These are phyloP conservation scores for Mesochorus sp. DNA, from an alignment of 2,888 invertebrate genomes.

Conservation along the genomic window DNA sequence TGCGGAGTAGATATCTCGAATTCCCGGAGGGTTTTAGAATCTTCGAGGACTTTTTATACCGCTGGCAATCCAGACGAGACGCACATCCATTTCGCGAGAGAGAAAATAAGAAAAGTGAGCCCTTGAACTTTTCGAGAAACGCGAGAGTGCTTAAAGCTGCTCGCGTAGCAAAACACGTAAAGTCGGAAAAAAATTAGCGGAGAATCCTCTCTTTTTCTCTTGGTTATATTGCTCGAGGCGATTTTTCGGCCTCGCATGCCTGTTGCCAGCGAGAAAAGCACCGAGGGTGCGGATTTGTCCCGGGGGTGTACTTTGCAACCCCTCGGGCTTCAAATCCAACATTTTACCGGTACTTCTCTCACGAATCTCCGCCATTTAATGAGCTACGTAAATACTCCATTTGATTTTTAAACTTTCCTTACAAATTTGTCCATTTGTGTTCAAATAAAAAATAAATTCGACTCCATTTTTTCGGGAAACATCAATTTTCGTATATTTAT, in stretches of 20 bases:
- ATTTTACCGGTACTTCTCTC: constrained; percentile 34
- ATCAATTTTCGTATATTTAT: no score
- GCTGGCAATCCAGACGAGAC: not conserved
- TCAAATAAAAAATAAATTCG: no score
- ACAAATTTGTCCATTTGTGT: no score
- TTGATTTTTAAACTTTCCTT: no score
- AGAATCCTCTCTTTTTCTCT: not conserved
- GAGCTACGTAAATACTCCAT: constrained; percentile 24
- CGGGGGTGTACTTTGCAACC: constrained; percentile 74
- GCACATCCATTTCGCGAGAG: constrained; percentile 8
- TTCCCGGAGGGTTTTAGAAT: not conserved
- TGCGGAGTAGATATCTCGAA: constrained; percentile 18
- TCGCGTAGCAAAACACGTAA: constrained; percentile 10
- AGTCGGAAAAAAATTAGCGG: constrained; percentile 70
- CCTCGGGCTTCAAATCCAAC: constrained; percentile 64
- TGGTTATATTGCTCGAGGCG: constrained; percentile 51
- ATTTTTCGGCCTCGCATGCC: constrained; percentile 33
- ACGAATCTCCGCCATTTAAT: constrained; percentile 35
- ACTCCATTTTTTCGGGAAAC: no score
- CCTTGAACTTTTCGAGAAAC: constrained; percentile 45
- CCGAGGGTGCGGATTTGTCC: constrained; percentile 78
- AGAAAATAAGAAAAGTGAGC: constrained; percentile 22
- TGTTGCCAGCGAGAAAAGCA: constrained; percentile 65
- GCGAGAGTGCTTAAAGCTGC: constrained; percentile 19
- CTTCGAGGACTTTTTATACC: constrained; percentile 15